phyloP scores from a whole-genome alignment of 2,797 vertebrate species.

The Echeneis naucrates region DNA sequence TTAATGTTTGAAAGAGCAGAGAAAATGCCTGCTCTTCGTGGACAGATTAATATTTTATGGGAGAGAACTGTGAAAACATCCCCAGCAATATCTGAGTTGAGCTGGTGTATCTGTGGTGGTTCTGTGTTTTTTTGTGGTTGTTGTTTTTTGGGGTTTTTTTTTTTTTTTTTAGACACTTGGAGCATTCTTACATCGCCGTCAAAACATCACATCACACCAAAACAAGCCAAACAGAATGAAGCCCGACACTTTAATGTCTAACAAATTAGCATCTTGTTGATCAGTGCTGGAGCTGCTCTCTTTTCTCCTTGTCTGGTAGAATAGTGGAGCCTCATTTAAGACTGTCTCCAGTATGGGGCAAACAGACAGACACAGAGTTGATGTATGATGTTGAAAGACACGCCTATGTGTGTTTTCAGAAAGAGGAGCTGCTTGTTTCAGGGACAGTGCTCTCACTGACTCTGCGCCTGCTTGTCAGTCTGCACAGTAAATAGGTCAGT shows the following conservation, averaged over 20 bases:
- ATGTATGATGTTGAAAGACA: slow-evolving; percentile 48
- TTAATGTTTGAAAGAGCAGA: slow-evolving; percentile 80
- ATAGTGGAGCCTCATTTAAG: background rate
- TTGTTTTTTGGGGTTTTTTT: slow-evolving; percentile 6
- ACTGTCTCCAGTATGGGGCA: slow-evolving; percentile 17
- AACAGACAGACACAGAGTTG: slow-evolving; percentile 27
- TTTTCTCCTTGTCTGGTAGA: background rate
- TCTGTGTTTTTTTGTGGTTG: slow-evolving; percentile 14
- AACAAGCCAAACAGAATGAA: slow-evolving; percentile 8
- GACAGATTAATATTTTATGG: slow-evolving; percentile 77
- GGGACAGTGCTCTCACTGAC: slow-evolving; percentile 56
- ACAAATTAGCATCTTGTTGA: slow-evolving; percentile 15
- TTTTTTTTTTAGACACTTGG: slow-evolving; percentile 16
- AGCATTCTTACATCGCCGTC: slow-evolving; percentile 14
- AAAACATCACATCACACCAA: slow-evolving; percentile 24
- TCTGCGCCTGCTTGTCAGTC: slow-evolving; percentile 59
- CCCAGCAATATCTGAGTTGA: slow-evolving; percentile 47
- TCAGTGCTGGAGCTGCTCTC: slow-evolving; percentile 17
- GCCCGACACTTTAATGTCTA: slow-evolving; percentile 10
- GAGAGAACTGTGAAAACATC: slow-evolving; percentile 70
- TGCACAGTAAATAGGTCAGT: slow-evolving; percentile 79
- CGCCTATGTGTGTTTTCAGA: slow-evolving; percentile 55
- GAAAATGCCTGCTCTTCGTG: slow-evolving; percentile 67
- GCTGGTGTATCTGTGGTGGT: slow-evolving; percentile 23
- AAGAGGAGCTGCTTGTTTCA: slow-evolving; percentile 68